Conservation (phyloP, 1,140 invertebrate species). For the Aphaenogaster ashmeadi region DNA sequence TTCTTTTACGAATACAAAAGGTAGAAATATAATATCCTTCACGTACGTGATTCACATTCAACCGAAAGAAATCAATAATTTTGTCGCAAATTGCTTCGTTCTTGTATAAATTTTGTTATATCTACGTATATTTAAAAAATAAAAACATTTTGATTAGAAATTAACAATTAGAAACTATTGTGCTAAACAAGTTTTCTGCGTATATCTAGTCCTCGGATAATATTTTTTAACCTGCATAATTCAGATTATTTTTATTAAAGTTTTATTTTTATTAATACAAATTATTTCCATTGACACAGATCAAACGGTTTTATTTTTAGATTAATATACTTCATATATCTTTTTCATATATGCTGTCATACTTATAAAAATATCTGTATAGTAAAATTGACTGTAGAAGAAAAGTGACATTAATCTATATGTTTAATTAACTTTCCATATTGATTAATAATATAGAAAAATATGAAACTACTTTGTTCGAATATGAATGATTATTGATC, state of each 20-base stretch:
- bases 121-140: neutral
- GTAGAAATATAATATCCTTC: neutral
- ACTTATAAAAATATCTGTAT: constrained; percentile 22
- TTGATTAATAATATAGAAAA: neutral
- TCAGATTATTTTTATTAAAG: neutral
- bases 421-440: neutral
- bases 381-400: neutral
- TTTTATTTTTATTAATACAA: neutral
- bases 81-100: neutral
- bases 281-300: neutral
- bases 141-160: neutral
- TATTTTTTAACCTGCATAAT: neutral
- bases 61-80: constrained; percentile 5
- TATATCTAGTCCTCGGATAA: neutral
- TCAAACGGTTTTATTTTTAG: neutral
- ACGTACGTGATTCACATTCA: neutral
- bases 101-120: neutral
- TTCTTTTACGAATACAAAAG: constrained; percentile 8
- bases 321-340: neutral
- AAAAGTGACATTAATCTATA: neutral
- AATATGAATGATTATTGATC: neutral
- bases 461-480: neutral
- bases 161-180: neutral
- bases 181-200: neutral
- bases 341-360: constrained; percentile 51